Base-by-base conservation (phyloP, 2,888 invertebrate species). In the Apodemia zela region DNA sequence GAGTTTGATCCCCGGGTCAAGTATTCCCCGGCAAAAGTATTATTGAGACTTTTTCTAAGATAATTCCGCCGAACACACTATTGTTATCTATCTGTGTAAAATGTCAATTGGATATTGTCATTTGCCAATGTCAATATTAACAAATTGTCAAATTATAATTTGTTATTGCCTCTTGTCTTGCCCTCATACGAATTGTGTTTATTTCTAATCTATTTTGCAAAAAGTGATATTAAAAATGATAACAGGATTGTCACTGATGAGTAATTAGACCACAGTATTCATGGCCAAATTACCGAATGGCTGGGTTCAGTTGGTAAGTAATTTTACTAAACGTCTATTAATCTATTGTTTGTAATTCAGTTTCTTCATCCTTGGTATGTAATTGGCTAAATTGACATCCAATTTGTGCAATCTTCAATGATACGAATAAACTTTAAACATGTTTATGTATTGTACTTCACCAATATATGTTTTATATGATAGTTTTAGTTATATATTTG, bases 231-330 rank as follows among this genome's bases (percentile, higher is more conserved):
- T 75, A n/a, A 76, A 75, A 76, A 81, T 80, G 80, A 69, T 77
- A 75, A 73, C 71, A 72, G 72, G 75, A 78, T 76, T 73, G 72
- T 69, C 68, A 57, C 59, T 51, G 61, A 65, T 64, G 69, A 77
- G 77, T 76, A 76, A 80, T 78, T 78, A 76, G 72, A 79, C 75
- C 75, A 72, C 70, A 75, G 73, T 81, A 87, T 91, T 88, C 81
- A 91, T 91, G 91, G 91, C 89, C 84, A 86, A 84, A 81, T 76
- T 81, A 87, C 86, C 92, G 92, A 92, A 93, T 93, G 93, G 93
- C 92, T 88, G 92, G 92, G 80, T 92, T 93, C 85, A 92, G 88
- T 84, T 93, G 93, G 93, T 92, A 74, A 87, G 85, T 77, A 65
- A 77, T 81, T 75, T 70, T 73, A 72, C 35, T 60, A 51, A 18